Evolutionary conservation across 1,140 invertebrate species (phyloP).

Genomic region (Samia ricini): DNA sequence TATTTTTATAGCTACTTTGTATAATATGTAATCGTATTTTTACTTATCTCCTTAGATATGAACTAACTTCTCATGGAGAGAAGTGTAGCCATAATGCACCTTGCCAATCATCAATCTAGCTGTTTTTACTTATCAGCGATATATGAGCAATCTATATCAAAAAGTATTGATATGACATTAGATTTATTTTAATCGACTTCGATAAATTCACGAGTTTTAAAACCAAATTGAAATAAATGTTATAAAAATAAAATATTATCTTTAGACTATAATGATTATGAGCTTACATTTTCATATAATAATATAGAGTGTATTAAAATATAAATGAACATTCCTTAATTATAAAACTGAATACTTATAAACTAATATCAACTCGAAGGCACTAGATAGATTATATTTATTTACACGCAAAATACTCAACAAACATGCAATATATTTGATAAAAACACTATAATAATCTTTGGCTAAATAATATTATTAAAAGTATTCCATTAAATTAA

Average conservation of each 20-base stretch:
- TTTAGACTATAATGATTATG: neutral
- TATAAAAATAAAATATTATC: neutral
- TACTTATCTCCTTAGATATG: too few species aligned
- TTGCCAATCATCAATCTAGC: neutral
- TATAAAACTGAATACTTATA: conserved; percentile 20
- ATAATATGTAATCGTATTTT: too few species aligned
- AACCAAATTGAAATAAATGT: neutral
- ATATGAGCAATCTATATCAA: too few species aligned
- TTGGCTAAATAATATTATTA: conserved; percentile 16
- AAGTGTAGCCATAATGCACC: too few species aligned
- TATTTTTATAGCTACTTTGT: too few species aligned
- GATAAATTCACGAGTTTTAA: neutral
- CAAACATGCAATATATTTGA: conserved; percentile 16
- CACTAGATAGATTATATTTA: conserved; percentile 19
- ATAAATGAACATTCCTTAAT: conserved; percentile 23
- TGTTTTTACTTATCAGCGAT: too few species aligned
- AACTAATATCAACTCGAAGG: conserved; percentile 15
- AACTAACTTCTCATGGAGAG: too few species aligned
- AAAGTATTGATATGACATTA: too few species aligned
- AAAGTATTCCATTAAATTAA: neutral
- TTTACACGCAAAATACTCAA: conserved; percentile 21
- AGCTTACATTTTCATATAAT: neutral
- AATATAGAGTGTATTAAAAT: neutral
- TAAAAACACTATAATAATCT: conserved; percentile 16
- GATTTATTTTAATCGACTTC: neutral